Conservation (phyloP, 2,888 invertebrate genomes). For the Rotaria socialis region DNA sequence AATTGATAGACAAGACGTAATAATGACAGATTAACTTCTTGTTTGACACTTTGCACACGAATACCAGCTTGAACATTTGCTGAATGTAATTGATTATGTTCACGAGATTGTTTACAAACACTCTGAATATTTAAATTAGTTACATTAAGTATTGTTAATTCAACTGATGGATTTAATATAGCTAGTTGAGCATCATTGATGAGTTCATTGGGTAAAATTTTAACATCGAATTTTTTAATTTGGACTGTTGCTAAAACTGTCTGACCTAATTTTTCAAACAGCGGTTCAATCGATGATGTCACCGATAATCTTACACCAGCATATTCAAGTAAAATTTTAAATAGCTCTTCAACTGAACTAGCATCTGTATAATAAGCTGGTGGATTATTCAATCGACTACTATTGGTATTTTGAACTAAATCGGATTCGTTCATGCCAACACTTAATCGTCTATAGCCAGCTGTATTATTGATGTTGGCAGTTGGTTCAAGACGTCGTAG, state of each 20-base stretch:
- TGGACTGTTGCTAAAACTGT: background rate
- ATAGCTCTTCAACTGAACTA: conserved; percentile 13
- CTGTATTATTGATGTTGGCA: background rate
- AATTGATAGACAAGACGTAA: conserved; percentile 63
- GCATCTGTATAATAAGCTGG: background rate
- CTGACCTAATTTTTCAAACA: conserved; percentile 35
- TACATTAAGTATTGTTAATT: background rate
- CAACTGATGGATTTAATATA: background rate
- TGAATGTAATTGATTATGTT: conserved; percentile 37
- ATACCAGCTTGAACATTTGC: conserved; percentile 45
- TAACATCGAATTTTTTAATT: background rate
- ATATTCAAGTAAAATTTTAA: conserved; percentile 31
- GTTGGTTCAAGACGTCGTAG: background rate
- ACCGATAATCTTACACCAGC: conserved; percentile 11
- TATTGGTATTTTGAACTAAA: background rate
- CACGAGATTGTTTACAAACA: background rate
- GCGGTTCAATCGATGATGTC: conserved; percentile 14
- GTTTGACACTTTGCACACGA: conserved; percentile 67
- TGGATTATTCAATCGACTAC: background rate
- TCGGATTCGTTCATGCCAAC: background rate
- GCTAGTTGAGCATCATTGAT: background rate
- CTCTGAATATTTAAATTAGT: conserved; percentile 12
- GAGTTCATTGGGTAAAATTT: conserved; percentile 25
- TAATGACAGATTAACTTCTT: conserved; percentile 92
- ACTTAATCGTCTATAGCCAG: conserved; percentile 9